Conservation (phyloP, 2,113 vertebrate genomes). For the Aegotheles bennettii region DNA sequence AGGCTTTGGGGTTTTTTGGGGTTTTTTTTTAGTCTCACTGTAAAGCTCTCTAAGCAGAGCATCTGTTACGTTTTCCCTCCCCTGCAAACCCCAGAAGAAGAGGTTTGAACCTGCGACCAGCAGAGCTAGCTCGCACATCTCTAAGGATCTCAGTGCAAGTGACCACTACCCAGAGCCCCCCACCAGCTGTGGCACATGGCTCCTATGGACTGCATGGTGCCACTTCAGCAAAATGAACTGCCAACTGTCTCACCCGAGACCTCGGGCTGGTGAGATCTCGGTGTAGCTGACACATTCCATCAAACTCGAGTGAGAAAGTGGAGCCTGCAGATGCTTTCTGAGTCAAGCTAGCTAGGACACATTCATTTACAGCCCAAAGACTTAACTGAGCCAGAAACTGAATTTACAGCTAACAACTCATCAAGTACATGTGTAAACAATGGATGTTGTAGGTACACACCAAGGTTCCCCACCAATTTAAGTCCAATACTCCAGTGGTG, state of each 20-base stretch:
- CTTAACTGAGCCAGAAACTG: not conserved
- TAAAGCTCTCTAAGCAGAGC: not conserved
- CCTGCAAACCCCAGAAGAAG: no score
- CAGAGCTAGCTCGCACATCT: no score
- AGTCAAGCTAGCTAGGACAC: not conserved
- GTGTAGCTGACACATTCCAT: not conserved
- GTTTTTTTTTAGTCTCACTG: fast-evolving
- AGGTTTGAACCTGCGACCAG: fast-evolving
- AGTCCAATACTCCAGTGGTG: fast-evolving
- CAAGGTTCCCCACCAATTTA: no score
- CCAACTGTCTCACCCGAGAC: not conserved
- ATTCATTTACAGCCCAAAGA: fast-evolving
- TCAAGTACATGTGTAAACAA: no score
- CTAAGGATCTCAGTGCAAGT: fast-evolving
- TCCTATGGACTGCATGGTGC: no score
- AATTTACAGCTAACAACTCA: not conserved
- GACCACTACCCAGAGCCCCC: not conserved
- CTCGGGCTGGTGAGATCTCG: no score
- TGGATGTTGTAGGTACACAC: not conserved
- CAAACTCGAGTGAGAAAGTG: not conserved
- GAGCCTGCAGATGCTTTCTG: not conserved
- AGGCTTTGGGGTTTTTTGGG: no score
- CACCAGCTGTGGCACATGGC: not conserved
- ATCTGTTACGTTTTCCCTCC: not conserved
- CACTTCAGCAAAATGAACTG: not conserved